Conservation (phyloP, 2,113 vertebrate species). For the Nothocercus julius region DNA sequence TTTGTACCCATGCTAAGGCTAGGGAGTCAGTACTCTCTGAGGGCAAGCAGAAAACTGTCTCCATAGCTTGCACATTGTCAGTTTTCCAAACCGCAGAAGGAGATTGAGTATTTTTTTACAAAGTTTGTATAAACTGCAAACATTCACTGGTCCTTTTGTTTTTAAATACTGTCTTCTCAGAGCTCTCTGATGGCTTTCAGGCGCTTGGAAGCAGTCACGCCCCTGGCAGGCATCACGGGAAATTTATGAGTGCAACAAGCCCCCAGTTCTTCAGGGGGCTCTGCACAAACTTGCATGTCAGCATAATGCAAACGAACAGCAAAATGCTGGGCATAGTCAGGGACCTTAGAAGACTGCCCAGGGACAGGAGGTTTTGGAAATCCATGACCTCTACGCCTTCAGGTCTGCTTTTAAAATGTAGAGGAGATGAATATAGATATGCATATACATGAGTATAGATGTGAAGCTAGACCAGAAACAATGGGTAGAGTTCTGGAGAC, state of each 20-base stretch:
- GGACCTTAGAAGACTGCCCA: not conserved
- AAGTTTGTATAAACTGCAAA: not conserved
- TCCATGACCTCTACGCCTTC: not conserved
- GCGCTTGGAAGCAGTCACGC: not conserved
- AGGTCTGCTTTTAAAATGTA: slow-evolving; percentile 7
- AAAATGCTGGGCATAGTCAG: not conserved
- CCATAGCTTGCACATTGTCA: not conserved
- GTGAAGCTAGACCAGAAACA: not conserved
- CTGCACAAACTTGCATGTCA: not conserved
- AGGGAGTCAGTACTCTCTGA: not conserved
- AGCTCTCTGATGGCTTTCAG: slow-evolving; percentile 10
- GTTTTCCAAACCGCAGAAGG: not conserved
- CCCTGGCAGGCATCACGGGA: slow-evolving; percentile 8
- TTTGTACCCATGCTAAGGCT: not conserved
- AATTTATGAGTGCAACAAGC: slow-evolving; percentile 22
- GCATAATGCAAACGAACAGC: not conserved
- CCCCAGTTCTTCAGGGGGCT: not conserved
- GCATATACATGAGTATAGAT: not conserved
- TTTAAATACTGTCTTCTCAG: slow-evolving; percentile 16
- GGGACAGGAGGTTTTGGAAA: not conserved
- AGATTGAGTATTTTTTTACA: not conserved
- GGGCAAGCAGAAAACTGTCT: not conserved
- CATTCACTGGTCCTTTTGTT: not conserved
- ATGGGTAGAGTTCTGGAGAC: not conserved
- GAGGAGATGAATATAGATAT: not conserved